These are phyloP conservation scores for Erebia aethiops DNA, from an alignment of 2,888 invertebrate genomes.

Conservation along the genomic window DNA sequence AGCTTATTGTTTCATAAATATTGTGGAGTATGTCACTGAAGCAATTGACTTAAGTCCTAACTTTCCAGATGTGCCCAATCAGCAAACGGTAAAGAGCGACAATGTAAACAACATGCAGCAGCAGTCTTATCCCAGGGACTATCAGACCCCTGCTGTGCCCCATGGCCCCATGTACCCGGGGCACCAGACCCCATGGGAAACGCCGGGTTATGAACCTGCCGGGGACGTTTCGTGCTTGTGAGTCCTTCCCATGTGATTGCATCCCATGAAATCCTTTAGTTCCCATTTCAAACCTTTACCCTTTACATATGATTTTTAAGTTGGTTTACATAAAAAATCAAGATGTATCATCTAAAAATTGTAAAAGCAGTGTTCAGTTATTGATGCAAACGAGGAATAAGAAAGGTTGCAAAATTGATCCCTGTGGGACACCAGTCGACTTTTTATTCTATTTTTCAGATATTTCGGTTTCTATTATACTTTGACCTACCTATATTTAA, in stretches of 20 bases:
- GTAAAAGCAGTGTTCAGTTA: not conserved
- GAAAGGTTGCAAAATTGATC: not conserved
- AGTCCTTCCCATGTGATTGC: constrained; percentile 71
- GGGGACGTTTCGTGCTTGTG: constrained; percentile 81
- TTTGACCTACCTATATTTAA: no score
- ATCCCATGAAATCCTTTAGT: constrained; percentile 45
- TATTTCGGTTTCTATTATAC: no score
- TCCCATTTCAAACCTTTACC: constrained; percentile 4
- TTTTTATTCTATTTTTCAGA: not conserved
- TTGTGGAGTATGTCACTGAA: constrained; percentile 14
- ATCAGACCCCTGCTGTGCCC: constrained; percentile 62
- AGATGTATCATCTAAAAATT: not conserved
- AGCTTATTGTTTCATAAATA: not conserved
- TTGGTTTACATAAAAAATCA: not conserved
- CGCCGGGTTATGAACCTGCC: constrained; percentile 76
- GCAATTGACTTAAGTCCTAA: constrained; percentile 47
- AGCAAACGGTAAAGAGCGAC: constrained; percentile 75
- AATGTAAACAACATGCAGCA: constrained; percentile 81
- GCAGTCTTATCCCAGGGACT: constrained; percentile 71
- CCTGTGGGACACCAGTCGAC: not conserved
- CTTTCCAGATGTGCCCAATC: constrained; percentile 76
- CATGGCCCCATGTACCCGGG: constrained; percentile 66
- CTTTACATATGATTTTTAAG: not conserved
- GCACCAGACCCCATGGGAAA: constrained; percentile 68
- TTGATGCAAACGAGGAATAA: not conserved